Percentiles rank a stretch among this genome's conserved stretches.
Evolutionary conservation across 1,140 invertebrate species (phyloP).

Genomic region (Nixonia krombeini): DNA sequence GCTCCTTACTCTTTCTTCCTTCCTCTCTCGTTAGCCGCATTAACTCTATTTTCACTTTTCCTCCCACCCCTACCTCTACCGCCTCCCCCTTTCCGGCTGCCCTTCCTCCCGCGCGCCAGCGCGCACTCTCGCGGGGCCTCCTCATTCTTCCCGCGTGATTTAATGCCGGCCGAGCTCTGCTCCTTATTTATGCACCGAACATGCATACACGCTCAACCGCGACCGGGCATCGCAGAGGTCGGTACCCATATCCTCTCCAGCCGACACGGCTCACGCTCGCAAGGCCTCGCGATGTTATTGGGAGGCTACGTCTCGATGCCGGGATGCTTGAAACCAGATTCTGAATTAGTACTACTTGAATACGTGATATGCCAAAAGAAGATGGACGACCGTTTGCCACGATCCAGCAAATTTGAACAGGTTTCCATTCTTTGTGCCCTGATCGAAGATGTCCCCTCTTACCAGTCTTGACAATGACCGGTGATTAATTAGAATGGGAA

Average conservation of each 20-base stretch:
- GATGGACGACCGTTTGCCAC: neutral
- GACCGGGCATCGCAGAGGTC: conserved; percentile 29
- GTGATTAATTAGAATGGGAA: no score
- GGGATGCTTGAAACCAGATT: conserved; percentile 51
- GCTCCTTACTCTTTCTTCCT: no score
- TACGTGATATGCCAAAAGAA: neutral
- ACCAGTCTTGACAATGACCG: no score
- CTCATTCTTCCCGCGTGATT: conserved; percentile 60
- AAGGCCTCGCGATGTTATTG: conserved; percentile 59
- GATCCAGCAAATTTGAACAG: neutral
- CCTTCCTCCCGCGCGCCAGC: conserved; percentile 54
- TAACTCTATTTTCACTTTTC: no score
- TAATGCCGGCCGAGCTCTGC: conserved; percentile 63
- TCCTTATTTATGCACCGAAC: conserved; percentile 70
- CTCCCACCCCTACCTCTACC: conserved; percentile 32
- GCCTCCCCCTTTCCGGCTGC: conserved; percentile 45
- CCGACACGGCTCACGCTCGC: conserved; percentile 54
- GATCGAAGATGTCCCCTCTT: no score
- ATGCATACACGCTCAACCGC: conserved; percentile 53
- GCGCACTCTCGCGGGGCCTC: no score
- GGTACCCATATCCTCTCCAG: conserved; percentile 58
- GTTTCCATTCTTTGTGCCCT: no score
- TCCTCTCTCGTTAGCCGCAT: no score
- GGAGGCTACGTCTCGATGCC: conserved; percentile 35
- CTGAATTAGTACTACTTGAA: conserved; percentile 17